Evolutionary conservation across 2,888 invertebrate species (phyloP).

Genomic region (Andrena bucephala): DNA sequence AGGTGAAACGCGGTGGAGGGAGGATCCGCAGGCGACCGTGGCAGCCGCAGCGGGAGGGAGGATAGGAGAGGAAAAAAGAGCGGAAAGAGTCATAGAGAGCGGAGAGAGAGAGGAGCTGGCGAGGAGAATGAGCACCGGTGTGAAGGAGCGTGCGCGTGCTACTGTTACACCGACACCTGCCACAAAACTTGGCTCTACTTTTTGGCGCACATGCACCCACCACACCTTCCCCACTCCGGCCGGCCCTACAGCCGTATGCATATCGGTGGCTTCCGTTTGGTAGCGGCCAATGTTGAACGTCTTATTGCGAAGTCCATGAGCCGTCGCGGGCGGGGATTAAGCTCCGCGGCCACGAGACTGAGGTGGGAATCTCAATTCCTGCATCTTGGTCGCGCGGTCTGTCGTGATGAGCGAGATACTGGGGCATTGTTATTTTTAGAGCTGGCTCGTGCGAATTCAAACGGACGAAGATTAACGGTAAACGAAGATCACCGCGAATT

Average conservation of each 20-base stretch:
- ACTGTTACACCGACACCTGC: conserved; percentile 77
- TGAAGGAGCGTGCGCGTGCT: conserved; percentile 77
- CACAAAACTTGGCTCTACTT: conserved; percentile 73
- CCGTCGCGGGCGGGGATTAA: conserved; percentile 22
- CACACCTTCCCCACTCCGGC: conserved; percentile 48
- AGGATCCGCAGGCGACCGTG: conserved; percentile 51
- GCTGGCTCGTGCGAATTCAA: neutral
- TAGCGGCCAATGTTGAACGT: conserved; percentile 47
- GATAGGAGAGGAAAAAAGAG: conserved; percentile 37
- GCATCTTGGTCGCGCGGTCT: neutral
- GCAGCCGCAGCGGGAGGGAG: conserved; percentile 45
- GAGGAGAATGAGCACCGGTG: conserved; percentile 61
- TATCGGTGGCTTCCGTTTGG: conserved; percentile 47
- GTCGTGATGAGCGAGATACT: neutral
- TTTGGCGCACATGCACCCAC: conserved; percentile 70
- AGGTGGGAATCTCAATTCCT: neutral
- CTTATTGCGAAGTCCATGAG: conserved; percentile 45
- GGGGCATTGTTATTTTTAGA: neutral
- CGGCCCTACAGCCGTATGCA: conserved; percentile 34
- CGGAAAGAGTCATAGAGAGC: conserved; percentile 30
- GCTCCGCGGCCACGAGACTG: conserved; percentile 14
- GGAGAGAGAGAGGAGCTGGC: conserved; percentile 14
- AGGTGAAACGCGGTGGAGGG: conserved; percentile 52
- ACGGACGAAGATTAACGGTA: no score
- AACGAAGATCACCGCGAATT: no score